Evolutionary conservation across 2,113 vertebrate genomes (phyloP).

Genomic region (Nannospalax galili): DNA sequence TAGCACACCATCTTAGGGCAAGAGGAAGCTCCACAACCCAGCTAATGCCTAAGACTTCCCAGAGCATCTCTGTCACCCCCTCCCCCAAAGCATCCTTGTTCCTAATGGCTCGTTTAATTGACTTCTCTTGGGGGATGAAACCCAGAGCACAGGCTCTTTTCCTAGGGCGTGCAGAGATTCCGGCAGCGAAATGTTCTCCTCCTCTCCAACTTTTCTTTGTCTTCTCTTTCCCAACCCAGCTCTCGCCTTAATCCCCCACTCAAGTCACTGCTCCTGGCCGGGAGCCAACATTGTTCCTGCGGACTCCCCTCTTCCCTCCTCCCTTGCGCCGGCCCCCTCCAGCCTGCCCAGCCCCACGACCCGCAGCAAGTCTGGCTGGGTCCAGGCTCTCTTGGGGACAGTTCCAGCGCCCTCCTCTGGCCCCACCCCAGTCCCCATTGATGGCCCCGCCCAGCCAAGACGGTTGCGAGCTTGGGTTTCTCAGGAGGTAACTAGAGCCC

Average conservation of each 20-base stretch:
- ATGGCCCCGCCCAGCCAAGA: neutral
- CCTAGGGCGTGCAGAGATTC: neutral
- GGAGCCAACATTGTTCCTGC: conserved; percentile 73
- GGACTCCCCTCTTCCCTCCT: neutral
- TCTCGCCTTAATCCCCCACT: neutral
- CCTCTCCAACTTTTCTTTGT: neutral
- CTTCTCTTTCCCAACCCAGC: neutral
- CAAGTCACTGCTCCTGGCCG: conserved; percentile 49
- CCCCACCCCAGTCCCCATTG: neutral
- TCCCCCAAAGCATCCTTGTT: neutral
- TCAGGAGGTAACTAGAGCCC: conserved; percentile 65
- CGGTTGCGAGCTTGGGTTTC: conserved; percentile 62
- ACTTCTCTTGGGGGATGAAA: neutral
- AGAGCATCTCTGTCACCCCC: neutral
- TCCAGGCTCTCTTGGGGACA: neutral
- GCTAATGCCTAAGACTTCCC: too few species aligned
- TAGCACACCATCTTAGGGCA: neutral
- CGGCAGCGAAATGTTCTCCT: neutral
- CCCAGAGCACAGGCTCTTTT: neutral
- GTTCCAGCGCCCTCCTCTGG: neutral
- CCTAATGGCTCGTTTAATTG: neutral
- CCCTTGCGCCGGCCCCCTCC: neutral
- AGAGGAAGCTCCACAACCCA: neutral
- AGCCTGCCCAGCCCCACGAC: neutral
- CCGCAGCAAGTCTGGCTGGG: neutral